These are phyloP conservation scores for Diadromus collaris DNA, from an alignment of 2,888 invertebrate species.

Conservation along the genomic window DNA sequence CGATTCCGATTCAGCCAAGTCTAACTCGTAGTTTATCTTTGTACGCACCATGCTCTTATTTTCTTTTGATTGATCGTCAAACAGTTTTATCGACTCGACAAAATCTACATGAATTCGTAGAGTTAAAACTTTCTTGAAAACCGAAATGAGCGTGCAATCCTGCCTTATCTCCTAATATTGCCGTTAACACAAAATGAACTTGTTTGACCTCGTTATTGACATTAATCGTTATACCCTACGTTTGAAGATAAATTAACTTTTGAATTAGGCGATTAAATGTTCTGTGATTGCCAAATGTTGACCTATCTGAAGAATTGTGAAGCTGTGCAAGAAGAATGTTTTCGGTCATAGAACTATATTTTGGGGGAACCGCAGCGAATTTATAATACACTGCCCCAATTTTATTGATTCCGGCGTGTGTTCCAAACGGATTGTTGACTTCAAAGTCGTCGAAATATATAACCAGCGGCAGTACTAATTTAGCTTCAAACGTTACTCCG, in stretches of 20 bases:
- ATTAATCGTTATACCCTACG: constrained; percentile 47
- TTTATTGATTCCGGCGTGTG: constrained; percentile 46
- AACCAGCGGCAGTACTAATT: constrained; percentile 52
- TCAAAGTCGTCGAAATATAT: constrained; percentile 64
- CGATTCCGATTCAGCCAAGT: too few species aligned
- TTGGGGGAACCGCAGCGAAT: constrained; percentile 53
- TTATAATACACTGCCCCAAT: constrained; percentile 55
- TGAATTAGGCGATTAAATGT: constrained; percentile 48
- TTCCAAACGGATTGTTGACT: constrained; percentile 50
- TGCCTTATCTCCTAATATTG: constrained; percentile 34
- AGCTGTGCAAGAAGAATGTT: constrained; percentile 52
- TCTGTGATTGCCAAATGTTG: constrained; percentile 35
- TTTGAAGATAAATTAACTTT: constrained; percentile 55
- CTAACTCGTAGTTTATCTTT: too few species aligned
- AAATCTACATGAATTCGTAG: too few species aligned
- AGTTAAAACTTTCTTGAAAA: not conserved
- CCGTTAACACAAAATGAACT: constrained; percentile 16
- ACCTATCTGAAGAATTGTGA: constrained; percentile 49
- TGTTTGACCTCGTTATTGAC: not conserved
- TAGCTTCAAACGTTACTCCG: constrained; percentile 29
- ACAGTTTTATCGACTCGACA: too few species aligned
- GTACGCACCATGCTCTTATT: too few species aligned
- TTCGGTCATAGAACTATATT: constrained; percentile 33
- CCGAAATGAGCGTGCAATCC: constrained; percentile 14
- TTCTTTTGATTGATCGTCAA: too few species aligned